Percentiles rank a stretch among this genome's conserved stretches.
Conservation (phyloP, 2,888 invertebrate species). For the Pegoplata infirma region DNA sequence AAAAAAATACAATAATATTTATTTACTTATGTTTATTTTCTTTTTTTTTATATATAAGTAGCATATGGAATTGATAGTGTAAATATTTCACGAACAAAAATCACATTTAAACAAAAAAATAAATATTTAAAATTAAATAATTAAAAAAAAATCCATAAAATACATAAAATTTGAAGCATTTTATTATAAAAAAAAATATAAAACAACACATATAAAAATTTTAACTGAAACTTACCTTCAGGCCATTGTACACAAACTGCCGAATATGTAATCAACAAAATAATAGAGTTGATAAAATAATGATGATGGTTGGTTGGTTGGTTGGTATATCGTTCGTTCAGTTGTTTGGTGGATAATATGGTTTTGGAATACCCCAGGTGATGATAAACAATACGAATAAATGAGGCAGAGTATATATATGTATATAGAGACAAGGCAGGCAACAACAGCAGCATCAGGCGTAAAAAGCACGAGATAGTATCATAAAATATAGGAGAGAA, state of each 20-base stretch:
- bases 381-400: neutral
- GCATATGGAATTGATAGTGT: conserved; percentile 47
- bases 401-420: conserved; percentile 1
- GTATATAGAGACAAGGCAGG: no score
- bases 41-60: neutral
- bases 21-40: conserved; percentile 17
- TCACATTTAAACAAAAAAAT: conserved; percentile 33
- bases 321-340: no score
- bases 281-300: neutral
- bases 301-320: neutral
- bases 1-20: neutral
- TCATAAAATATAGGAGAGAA: neutral
- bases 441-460: neutral
- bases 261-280: conserved; percentile 18
- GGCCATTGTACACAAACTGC: conserved; percentile 95
- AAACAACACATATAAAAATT: conserved; percentile 16
- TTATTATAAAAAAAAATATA: conserved; percentile 26
- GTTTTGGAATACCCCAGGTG: neutral
- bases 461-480: neutral
- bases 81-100: conserved; percentile 61
- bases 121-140: conserved; percentile 11
- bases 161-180: neutral
- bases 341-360: no score
- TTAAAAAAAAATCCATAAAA: conserved; percentile 11
- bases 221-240: conserved; percentile 87